phyloP scores from a whole-genome alignment of 2,888 invertebrate species.

The Leptinotarsa juncta region DNA sequence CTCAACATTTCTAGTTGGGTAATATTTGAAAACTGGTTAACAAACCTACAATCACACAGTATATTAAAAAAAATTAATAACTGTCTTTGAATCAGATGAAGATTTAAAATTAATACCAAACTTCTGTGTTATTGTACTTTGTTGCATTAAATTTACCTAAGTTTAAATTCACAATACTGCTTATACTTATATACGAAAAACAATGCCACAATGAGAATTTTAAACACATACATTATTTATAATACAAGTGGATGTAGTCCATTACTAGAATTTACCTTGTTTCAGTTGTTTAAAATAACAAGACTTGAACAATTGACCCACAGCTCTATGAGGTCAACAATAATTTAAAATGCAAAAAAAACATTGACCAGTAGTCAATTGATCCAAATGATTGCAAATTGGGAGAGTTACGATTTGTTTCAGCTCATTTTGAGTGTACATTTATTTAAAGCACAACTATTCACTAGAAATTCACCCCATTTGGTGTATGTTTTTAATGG shows the following conservation, averaged over 20 bases:
- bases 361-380: not conserved
- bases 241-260: not conserved
- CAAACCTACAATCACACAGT: no score
- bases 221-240: not conserved
- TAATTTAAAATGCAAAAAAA: not conserved
- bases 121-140: no score
- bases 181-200: not conserved
- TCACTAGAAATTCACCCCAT: no score
- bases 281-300: not conserved
- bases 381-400: not conserved
- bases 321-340: constrained; percentile 4
- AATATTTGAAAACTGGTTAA: no score
- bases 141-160: no score
- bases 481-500: no score
- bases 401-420: not conserved
- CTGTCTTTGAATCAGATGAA: no score
- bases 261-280: not conserved
- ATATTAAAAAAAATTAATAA: no score
- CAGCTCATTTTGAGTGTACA: not conserved
- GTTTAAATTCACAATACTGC: no score
- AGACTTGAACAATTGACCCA: not conserved
- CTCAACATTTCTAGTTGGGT: no score
- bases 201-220: not conserved
- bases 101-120: no score
- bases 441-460: not conserved